A percentile compares a stretch with the other conserved stretches of the same genome.
These are phyloP conservation scores for Drosophila lacteicornis DNA, from an alignment of 1,140 invertebrate genomes.

Conservation along the genomic window DNA sequence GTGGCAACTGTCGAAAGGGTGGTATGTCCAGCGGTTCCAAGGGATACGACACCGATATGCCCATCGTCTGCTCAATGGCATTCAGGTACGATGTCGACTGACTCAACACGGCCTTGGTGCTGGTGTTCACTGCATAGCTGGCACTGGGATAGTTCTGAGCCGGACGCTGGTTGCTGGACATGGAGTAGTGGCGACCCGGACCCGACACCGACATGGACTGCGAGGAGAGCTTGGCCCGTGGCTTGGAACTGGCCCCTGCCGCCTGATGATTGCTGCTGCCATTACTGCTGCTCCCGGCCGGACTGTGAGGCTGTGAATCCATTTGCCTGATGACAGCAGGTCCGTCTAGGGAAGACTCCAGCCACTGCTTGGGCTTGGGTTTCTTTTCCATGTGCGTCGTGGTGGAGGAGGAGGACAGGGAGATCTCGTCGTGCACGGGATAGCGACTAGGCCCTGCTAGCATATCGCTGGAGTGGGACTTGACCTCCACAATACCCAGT, in stretches of 20 bases:
- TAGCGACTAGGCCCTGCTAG: conserved; percentile 65
- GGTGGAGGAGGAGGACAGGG: conserved; percentile 74
- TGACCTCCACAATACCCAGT: conserved; percentile 47
- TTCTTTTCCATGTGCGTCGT: conserved; percentile 66
- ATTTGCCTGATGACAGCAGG: conserved; percentile 79
- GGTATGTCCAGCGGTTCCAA: conserved; percentile 76
- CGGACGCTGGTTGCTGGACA: conserved; percentile 67
- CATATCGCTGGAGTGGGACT: conserved; percentile 81
- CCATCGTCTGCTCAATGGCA: conserved; percentile 71
- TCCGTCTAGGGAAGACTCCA: conserved; percentile 86
- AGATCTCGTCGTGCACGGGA: conserved; percentile 73
- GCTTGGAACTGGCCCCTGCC: conserved; percentile 32
- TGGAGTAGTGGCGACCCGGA: conserved; percentile 74
- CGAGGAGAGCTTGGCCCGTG: conserved; percentile 73
- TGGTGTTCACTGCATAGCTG: conserved; percentile 55
- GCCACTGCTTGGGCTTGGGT: conserved; percentile 85
- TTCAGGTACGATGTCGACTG: conserved; percentile 83
- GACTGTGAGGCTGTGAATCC: conserved; percentile 61
- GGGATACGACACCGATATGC: conserved; percentile 75
- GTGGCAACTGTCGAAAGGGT: conserved; percentile 65
- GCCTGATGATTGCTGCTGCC: conserved; percentile 33
- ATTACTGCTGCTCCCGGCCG: conserved; percentile 46
- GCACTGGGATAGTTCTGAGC: conserved; percentile 46
- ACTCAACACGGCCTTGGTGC: conserved; percentile 68
- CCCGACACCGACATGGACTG: conserved; percentile 82